These are phyloP conservation scores for Pagetopsis macropterus DNA, from an alignment of 2,797 vertebrate species.

Conservation along the genomic window DNA sequence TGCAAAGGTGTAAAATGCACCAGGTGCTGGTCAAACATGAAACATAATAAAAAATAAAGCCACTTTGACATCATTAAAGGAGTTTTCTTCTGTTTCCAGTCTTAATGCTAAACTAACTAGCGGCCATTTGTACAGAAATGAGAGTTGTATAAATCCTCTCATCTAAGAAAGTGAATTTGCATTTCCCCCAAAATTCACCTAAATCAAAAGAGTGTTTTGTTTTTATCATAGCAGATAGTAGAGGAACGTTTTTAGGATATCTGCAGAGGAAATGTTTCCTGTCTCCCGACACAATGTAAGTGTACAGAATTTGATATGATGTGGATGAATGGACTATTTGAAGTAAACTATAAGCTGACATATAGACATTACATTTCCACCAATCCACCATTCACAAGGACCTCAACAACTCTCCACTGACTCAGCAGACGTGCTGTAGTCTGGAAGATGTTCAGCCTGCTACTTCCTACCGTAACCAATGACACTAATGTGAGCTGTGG, in stretches of 20 bases:
- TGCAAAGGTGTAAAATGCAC: background rate
- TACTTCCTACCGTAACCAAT: background rate
- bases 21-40: background rate
- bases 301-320: background rate
- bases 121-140: no score
- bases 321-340: background rate
- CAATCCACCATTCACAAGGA: background rate
- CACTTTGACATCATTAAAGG: no score
- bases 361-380: constrained; percentile 15
- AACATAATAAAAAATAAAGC: no score
- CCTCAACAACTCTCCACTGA: constrained; percentile 5
- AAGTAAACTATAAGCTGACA: constrained; percentile 4
- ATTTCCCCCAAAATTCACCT: background rate
- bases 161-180: background rate
- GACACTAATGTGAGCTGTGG: constrained; percentile 8
- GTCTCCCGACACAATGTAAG: background rate
- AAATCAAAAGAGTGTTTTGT: background rate
- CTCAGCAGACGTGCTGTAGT: constrained; percentile 16
- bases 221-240: background rate
- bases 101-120: no score
- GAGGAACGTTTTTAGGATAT: background rate
- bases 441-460: constrained; percentile 8
- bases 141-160: no score
- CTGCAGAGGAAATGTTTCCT: background rate
- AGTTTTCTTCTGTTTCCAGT: no score